A percentile compares a stretch with the other conserved stretches of the same genome.
Evolutionary conservation across 2,888 invertebrate species (phyloP).

Genomic region (Eupelmus urozonus): DNA sequence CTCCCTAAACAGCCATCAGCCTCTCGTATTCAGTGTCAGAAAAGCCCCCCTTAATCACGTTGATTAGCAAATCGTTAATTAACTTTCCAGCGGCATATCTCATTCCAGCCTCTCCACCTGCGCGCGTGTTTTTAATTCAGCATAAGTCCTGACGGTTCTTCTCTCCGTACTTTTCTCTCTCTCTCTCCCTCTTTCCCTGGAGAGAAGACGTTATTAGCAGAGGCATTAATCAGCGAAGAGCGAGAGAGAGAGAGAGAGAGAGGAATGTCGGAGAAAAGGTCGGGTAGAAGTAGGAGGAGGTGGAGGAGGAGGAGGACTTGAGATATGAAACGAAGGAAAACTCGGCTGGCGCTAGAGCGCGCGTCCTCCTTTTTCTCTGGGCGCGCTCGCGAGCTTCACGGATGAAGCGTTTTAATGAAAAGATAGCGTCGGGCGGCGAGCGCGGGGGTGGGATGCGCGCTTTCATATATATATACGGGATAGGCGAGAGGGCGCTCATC

Average conservation of each 20-base stretch:
- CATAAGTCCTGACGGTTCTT: conserved; percentile 69
- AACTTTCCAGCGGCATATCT: conserved; percentile 32
- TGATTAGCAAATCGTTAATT: conserved; percentile 52
- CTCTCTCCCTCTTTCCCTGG: conserved; percentile 64
- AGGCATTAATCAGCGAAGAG: conserved; percentile 72
- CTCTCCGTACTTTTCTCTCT: conserved; percentile 29
- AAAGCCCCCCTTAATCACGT: conserved; percentile 18
- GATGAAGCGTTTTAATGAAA: conserved; percentile 76
- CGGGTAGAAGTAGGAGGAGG: conserved; percentile 36
- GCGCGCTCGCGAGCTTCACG: conserved; percentile 59
- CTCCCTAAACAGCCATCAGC: not conserved
- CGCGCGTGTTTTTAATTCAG: conserved; percentile 74
- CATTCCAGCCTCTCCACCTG: not conserved
- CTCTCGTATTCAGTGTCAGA: not conserved
- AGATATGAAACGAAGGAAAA: conserved; percentile 69
- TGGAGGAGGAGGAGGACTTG: conserved; percentile 54
- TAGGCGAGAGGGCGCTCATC: conserved; percentile 68
- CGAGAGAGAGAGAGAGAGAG: conserved; percentile 46
- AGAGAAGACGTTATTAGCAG: conserved; percentile 76
- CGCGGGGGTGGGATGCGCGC: conserved; percentile 54
- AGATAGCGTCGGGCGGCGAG: conserved; percentile 69
- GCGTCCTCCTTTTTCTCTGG: conserved; percentile 30
- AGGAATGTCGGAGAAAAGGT: conserved; percentile 58
- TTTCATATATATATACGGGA: not conserved
- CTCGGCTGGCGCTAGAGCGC: conserved; percentile 42